A percentile compares a stretch with the other conserved stretches of the same genome.
Evolutionary conservation across 2,888 invertebrate species (phyloP).

Genomic region (Lasius platythorax): DNA sequence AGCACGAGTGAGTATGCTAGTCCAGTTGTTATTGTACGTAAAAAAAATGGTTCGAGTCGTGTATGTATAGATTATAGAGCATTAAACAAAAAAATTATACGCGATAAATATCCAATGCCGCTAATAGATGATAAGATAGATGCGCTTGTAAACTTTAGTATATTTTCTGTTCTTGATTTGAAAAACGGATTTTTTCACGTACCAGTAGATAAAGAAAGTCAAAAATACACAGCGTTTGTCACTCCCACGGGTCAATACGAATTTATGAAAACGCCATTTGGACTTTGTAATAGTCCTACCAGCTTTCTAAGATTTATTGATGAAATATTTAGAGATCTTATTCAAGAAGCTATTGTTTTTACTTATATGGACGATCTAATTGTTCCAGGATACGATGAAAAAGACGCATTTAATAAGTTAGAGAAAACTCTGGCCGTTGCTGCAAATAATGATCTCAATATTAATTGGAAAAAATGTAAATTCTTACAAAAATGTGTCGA

Average conservation of each 20-base stretch:
- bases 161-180: conserved; percentile 37
- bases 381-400: not conserved
- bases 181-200: conserved; percentile 56
- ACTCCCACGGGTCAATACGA: conserved; percentile 50
- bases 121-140: conserved; percentile 32
- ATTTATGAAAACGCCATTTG: conserved; percentile 62
- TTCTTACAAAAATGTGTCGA: conserved; percentile 17
- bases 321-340: conserved; percentile 56
- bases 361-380: conserved; percentile 44
- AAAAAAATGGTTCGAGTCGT: no score
- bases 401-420: not conserved
- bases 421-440: not conserved
- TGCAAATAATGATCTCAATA: not conserved
- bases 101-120: no score
- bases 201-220: conserved; percentile 6
- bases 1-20: no score
- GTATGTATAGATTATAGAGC: no score
- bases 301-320: conserved; percentile 59
- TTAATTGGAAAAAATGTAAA: conserved; percentile 32
- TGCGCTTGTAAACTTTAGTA: conserved; percentile 18
- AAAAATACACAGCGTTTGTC: conserved; percentile 49
- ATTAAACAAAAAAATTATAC: no score
- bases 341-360: not conserved
- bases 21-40: no score
- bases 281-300: conserved; percentile 54